Base-by-base conservation (phyloP, 2,797 vertebrate genomes). In the Taeniopygia guttata region DNA sequence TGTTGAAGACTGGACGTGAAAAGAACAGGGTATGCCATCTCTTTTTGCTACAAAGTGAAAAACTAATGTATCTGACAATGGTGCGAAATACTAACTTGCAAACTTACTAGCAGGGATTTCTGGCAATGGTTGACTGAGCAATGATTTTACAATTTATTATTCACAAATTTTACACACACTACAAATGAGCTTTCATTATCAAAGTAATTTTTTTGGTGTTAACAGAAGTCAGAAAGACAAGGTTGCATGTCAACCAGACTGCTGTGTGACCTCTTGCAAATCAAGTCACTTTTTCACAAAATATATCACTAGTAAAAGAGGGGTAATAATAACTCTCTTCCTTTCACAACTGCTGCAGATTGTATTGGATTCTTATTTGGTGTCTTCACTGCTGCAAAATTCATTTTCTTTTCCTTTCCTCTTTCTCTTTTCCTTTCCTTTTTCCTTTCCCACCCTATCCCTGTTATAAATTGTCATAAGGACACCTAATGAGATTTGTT, bases 321-420 rank as follows among this genome's bases (percentile, higher is more conserved):
- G 4, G 2, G 20, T 70, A 58, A 84, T 34, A 88, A 46, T 30
- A 59, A 59, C n/a, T 30, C 13, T 3, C 4, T 85, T 80, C 21
- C 14, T 90, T 89, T 89, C 43, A 87, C 20, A 84, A 20, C 17
- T 23, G 5, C 7, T 82, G 4, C 6, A 32, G 32, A 36, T 78
- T 64, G 3, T 19, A 58, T 5, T 77, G 21, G 2, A 16, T 56
- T 86, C 25, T 68, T 51, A 16, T 26, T 72, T 78, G 5, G 13
- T 23, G 17, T 58, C 26, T 69, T 70, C 38, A 85, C 5, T 70
- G 5, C 9, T 52, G 11, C 4, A 89, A 83, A 84, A 66, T 25
- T 62, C 3, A 10, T 7, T 26, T 11, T 0, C 32, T 19, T 22
- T 36, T 1, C 46, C 27, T 51, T 22, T 1, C 23, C 29, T 20